These are phyloP conservation scores for Drosophila pseudotakahashii DNA, from an alignment of 2,888 invertebrate species.

Conservation along the genomic window DNA sequence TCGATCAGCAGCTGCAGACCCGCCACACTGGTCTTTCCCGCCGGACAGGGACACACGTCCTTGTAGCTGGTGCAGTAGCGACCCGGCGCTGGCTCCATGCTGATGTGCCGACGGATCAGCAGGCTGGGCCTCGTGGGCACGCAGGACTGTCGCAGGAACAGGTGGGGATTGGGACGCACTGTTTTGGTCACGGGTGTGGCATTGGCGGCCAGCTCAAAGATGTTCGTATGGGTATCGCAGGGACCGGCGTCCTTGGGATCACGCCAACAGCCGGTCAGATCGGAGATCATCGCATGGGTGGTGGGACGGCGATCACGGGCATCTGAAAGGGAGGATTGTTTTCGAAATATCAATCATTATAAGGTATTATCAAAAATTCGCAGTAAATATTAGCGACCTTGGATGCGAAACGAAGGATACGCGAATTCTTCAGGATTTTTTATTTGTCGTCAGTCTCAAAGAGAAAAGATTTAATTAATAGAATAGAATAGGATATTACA, in stretches of 20 bases:
- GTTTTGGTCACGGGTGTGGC: conserved; percentile 20
- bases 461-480: no score
- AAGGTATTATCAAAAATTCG: not conserved
- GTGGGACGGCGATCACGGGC: conserved; percentile 69
- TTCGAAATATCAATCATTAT: not conserved
- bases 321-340: conserved; percentile 59
- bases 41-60: conserved; percentile 61
- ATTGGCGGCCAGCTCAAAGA: conserved; percentile 22
- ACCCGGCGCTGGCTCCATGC: conserved; percentile 77
- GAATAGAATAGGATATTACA: no score
- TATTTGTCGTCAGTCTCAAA: no score
- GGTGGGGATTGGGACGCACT: conserved; percentile 48
- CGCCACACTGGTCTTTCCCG: conserved; percentile 54
- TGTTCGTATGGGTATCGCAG: conserved; percentile 52
- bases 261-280: conserved; percentile 63
- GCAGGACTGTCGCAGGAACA: conserved; percentile 58
- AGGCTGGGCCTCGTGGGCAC: conserved; percentile 62
- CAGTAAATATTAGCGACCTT: no score
- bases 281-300: conserved; percentile 64
- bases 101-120: conserved; percentile 36
- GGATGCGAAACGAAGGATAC: no score
- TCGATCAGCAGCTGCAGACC: conserved; percentile 69
- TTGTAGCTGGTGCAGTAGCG: conserved; percentile 73
- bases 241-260: conserved; percentile 75
- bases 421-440: no score